Conservation (phyloP, 2,797 vertebrate genomes). For the Tauraco hartlaubi region DNA sequence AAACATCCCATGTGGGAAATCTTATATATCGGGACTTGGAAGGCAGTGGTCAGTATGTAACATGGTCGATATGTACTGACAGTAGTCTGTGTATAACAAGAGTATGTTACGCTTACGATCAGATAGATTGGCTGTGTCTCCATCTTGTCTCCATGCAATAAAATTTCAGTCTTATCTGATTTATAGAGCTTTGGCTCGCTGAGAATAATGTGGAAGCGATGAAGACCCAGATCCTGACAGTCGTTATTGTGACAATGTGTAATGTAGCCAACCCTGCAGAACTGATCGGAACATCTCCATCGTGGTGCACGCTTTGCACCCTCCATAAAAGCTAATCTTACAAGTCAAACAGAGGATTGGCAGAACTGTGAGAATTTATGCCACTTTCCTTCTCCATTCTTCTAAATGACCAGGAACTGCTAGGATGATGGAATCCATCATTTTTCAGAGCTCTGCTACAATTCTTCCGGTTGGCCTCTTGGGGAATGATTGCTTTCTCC, state of each 20-base stretch:
- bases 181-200: neutral
- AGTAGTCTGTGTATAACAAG: neutral
- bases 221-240: neutral
- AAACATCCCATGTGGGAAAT: neutral
- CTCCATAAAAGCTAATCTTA: neutral
- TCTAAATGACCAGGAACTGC: neutral
- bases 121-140: neutral
- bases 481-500: neutral
- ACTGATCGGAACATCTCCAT: neutral
- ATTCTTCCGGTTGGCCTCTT: neutral
- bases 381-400: neutral
- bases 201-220: neutral
- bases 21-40: neutral
- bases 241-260: accelerated
- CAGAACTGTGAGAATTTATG: neutral
- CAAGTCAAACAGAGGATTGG: neutral
- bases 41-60: neutral
- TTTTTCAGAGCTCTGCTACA: neutral
- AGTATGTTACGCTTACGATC: neutral
- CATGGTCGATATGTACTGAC: neutral
- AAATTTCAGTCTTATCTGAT: neutral
- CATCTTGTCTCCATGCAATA: neutral
- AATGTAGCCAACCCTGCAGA: neutral
- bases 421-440: neutral
- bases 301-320: accelerated